Base-by-base conservation (phyloP, 2,888 invertebrate species). In the Chrysopilus asiliformis region DNA sequence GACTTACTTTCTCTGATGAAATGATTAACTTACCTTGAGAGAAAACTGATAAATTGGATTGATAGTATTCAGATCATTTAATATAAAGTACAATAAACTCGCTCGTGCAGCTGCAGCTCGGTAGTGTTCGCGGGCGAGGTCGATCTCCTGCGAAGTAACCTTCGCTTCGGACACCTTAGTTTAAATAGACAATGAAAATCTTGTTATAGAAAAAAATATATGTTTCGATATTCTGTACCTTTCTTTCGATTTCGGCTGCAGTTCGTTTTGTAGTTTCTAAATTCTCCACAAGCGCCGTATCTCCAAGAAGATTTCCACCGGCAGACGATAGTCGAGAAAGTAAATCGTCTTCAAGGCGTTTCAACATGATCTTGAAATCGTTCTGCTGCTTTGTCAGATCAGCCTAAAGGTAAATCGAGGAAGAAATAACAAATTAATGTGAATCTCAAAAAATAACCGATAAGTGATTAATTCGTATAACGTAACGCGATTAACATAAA, bases 11-110 rank as follows among this genome's bases (percentile, higher is more conserved):
- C 5, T 29, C 6, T 30, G 10, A 15, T 30, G 13, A 29, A 29
- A 2, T 3, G 12, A n/a, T 15, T n/a, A 10, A 12, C 36, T 8
- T 15, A 60, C 89, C 74, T 95, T 94, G 42, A 95, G 67, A 10
- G 94, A 94, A 65, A 95, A 95, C 59, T 94, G 93, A 60, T 95
- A 95, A 51, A 95, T 93, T 2, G 91, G 91, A 65, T 94, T 93
- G 43, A 95, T 93, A 20, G 89, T 91, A 62, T 91, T 87, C 40
- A 95, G 68, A 49, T 95, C 94, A 55, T 94, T 94, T 26, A 95
- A 66, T 47, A 95, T 93, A 53, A 95, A 95, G 62, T 95, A 95
- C 1, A 95, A 68, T 4, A 95, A 68, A 36, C 93, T 93, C 0
- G 94, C 93, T 53, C 94, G 70, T 1, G 90, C 85, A 2, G 94